These are phyloP conservation scores for Stenodema calcarata DNA, from an alignment of 2,888 invertebrate genomes.

Conservation along the genomic window DNA sequence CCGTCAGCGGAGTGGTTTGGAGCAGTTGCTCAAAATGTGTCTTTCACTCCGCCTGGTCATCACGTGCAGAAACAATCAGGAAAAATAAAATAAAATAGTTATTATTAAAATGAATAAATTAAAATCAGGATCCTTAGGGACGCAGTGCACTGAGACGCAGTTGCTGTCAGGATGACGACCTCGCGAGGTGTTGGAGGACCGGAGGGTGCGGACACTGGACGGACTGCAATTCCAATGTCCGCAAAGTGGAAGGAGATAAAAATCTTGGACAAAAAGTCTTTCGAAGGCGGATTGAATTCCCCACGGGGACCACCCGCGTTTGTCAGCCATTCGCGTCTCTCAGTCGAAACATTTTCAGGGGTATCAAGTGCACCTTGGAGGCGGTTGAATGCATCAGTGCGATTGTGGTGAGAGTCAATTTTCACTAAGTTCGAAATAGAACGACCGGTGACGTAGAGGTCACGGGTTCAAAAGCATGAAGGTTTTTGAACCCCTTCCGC, in stretches of 20 bases:
- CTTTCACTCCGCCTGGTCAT: too few relatives aligned
- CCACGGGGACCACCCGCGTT: neutral
- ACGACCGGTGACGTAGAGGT: too few relatives aligned
- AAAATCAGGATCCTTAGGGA: neutral
- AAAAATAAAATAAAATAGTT: neutral
- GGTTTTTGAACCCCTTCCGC: too few relatives aligned
- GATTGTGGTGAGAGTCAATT: too few relatives aligned
- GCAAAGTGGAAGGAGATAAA: neutral
- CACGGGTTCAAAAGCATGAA: too few relatives aligned
- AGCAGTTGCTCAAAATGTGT: too few relatives aligned
- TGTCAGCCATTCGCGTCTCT: too few relatives aligned
- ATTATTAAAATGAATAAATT: neutral
- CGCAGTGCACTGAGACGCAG: neutral
- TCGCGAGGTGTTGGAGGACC: neutral
- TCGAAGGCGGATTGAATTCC: neutral
- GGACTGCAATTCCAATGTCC: neutral
- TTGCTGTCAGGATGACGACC: neutral
- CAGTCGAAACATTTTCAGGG: too few relatives aligned
- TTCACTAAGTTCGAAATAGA: too few relatives aligned
- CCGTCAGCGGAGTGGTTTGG: too few relatives aligned
- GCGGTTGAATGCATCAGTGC: too few relatives aligned
- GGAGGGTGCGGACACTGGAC: neutral
- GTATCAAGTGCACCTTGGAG: too few relatives aligned
- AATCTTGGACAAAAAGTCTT: neutral
- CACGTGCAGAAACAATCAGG: neutral